These are phyloP conservation scores for Numenius arquata DNA, from an alignment of 2,113 vertebrate genomes.

Conservation along the genomic window DNA sequence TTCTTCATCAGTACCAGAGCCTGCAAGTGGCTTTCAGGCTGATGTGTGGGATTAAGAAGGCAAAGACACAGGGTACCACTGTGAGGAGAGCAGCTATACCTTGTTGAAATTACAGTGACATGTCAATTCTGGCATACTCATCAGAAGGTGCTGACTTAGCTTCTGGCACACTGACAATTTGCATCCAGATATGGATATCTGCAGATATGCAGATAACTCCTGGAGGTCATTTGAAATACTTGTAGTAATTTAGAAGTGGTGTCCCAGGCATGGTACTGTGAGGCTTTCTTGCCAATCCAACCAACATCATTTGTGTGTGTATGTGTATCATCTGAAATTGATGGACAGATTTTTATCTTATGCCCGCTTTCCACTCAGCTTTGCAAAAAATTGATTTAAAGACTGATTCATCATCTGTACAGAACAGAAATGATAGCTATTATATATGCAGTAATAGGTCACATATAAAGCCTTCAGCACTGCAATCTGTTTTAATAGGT, in stretches of 20 bases:
- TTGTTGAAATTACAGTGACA: rapidly evolving
- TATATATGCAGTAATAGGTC: slow-evolving; percentile 6
- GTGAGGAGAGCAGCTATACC: neutral
- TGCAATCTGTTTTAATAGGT: neutral
- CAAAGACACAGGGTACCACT: neutral
- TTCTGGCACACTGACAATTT: neutral
- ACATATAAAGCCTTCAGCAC: neutral
- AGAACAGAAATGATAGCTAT: neutral
- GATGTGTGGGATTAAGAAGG: neutral
- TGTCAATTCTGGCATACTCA: rapidly evolving
- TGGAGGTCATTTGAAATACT: neutral
- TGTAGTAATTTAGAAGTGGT: neutral
- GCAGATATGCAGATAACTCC: neutral
- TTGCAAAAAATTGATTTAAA: slow-evolving; percentile 31
- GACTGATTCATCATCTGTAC: neutral
- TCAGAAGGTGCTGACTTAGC: neutral
- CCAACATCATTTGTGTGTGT: neutral
- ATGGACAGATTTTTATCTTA: neutral
- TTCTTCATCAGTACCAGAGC: neutral
- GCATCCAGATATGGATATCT: no score
- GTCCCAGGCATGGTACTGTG: neutral
- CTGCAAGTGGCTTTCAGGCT: neutral
- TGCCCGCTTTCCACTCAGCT: neutral
- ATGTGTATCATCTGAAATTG: neutral
- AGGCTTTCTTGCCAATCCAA: neutral